Evolutionary conservation across 1,140 invertebrate genomes (phyloP), one percentile per base, ranked within the genome.

Genomic region (Bombyx mandarina): DNA sequence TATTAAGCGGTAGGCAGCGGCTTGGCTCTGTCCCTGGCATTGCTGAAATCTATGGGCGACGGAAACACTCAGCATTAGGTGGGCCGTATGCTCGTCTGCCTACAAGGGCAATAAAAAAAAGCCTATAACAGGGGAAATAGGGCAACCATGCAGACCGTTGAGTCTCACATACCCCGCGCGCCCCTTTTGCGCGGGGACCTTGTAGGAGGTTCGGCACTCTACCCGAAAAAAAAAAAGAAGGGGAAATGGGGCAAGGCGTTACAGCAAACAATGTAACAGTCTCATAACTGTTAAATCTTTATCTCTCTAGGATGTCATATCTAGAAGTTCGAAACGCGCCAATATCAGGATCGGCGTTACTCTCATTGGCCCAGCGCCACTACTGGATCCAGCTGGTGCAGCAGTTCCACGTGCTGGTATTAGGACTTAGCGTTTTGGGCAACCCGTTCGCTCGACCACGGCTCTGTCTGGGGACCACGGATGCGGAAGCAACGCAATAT

Each of bases 341-440:
- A 35, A 89, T 92, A 58, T 91, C 90, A 44, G 79, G 89, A 43
- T 74, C 86, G 6, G 88, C 92, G 58, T 82, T 96, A 18, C 65
- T 90, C 44, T 77, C 84, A 8, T 90, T 93, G 62, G 90, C 94
- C 46, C 91, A 89, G 26, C 88, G 89, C 8, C 94, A 95, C 83
- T 97, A 96, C 75, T 89, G 90, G 56, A 89, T 91, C 12, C 92
- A 97, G 85, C 90, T 95, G 54, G 90, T 97, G 53, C 96, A 97
- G 78, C 96, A 98, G 84, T 93, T 97, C 78, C 96, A 98, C 75
- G 94, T 97, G 6, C 87, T 97, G 35, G 93, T 98, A 0, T 86
- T 97, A 8, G 96, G 96, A 0, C 88, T 97, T 26, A 96, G 97
- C 75, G 95, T 98, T 2, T 91, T 98, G 46, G 96, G 96, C 9